Evolutionary conservation across 2,113 vertebrate genomes (phyloP), one percentile per base, ranked within the genome.

Genomic region (Neotoma lepida): DNA sequence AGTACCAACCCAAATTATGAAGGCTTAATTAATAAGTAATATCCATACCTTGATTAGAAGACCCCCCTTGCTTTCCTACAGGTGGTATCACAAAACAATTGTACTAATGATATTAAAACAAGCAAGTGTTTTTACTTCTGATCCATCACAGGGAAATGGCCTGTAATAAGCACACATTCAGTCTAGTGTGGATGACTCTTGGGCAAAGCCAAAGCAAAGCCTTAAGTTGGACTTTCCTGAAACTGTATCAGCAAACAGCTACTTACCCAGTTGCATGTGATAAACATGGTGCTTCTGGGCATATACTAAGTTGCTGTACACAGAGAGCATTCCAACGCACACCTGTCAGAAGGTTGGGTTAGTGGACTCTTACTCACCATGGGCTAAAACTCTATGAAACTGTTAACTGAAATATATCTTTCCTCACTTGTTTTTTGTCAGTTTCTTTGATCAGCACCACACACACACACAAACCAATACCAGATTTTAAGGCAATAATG

Each of bases 231-330:
- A 71, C 54, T 89, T 95, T 41, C 17, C 39, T 93, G 54, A 91
- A 91, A 94, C 88, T 93, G 84, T 64, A 71, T 89, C 10, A 56
- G 46, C 61, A 92, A 90, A 94, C 68, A 20, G 22, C 33, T 74
- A 74, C 44, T 76, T 70, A 88, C 14, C 54, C 0, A 88, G 20
- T 6, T 94, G 44, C 58, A 86, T 20, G 56, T 63, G 22, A 88
- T 90, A 93, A 74, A 73, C 77, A 44, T 20, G 58, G 28, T 71
- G n/a, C 61, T 54, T 77, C 18, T 30, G 33, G 41, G 78, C 66
- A 76, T 61, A 26, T 44, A 58, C 24, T 44, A 89, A 30, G n/a
- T 2, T 94, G 63, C 10, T 13, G 66, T 2, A 86, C 14, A 35
- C 0, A 39, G 49, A 68, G 9, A 94, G 28, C n/a, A 78, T 22